These are phyloP conservation scores for Eupeodes corollae DNA, from an alignment of 1,140 invertebrate species.

Conservation along the genomic window DNA sequence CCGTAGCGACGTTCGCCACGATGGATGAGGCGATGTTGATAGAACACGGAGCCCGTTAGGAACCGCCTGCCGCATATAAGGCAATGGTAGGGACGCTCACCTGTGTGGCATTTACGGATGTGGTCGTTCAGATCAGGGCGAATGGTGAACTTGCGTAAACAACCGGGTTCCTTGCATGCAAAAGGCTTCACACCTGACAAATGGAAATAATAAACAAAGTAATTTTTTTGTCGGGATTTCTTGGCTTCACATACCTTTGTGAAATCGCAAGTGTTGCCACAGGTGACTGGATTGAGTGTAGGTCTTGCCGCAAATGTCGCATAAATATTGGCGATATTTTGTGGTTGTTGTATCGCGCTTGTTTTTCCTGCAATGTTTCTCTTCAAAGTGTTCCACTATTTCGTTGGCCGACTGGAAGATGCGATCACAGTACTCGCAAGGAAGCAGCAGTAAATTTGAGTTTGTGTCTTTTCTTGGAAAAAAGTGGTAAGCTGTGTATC, in stretches of 20 bases:
- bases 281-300: slow-evolving; percentile 50
- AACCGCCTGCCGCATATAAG: slow-evolving; percentile 59
- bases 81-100: slow-evolving; percentile 60
- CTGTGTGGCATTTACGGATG: slow-evolving; percentile 50
- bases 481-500: slow-evolving; percentile 23
- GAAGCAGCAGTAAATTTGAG: slow-evolving; percentile 13
- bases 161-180: slow-evolving; percentile 45
- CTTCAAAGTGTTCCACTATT: slow-evolving; percentile 35
- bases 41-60: slow-evolving; percentile 58
- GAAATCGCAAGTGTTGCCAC: slow-evolving; percentile 49
- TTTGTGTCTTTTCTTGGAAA: slow-evolving; percentile 22
- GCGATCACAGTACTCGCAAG: slow-evolving; percentile 27
- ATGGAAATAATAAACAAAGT: slow-evolving; percentile 2
- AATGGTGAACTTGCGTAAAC: slow-evolving; percentile 51
- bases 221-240: too few species aligned
- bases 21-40: slow-evolving; percentile 64
- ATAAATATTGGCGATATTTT: slow-evolving; percentile 42
- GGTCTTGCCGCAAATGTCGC: slow-evolving; percentile 47
- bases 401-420: slow-evolving; percentile 37
- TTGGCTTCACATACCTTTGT: slow-evolving; percentile 37
- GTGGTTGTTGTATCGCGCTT: slow-evolving; percentile 14
- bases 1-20: slow-evolving; percentile 69
- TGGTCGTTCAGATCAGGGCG: slow-evolving; percentile 56
- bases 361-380: slow-evolving; percentile 28
- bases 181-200: slow-evolving; percentile 46